phyloP scores from a whole-genome alignment of 2,888 invertebrate species.

The Athripsodes cinereus region DNA sequence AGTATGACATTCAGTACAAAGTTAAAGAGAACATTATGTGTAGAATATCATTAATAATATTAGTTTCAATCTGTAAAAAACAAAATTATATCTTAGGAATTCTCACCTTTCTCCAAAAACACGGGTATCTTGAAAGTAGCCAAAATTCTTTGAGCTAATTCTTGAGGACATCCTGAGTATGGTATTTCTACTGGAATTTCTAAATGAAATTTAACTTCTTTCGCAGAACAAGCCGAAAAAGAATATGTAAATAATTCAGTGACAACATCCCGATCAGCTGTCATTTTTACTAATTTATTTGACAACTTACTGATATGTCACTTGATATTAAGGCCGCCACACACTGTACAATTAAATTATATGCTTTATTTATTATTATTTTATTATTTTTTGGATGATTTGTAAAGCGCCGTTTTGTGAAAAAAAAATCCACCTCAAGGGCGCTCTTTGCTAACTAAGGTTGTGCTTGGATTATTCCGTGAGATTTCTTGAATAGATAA shows the following conservation, averaged over 20 bases:
- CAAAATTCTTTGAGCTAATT: constrained; percentile 60
- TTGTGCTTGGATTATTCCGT: too few relatives aligned
- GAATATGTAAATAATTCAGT: constrained; percentile 39
- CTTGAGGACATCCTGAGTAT: constrained; percentile 51
- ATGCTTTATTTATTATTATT: neutral
- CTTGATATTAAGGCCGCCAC: too few relatives aligned
- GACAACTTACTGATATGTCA: too few relatives aligned
- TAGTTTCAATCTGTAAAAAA: too few relatives aligned
- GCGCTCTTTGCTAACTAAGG: too few relatives aligned
- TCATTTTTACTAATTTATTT: constrained; percentile 33
- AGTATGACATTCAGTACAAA: constrained; percentile 23
- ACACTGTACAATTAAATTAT: neutral
- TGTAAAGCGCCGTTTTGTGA: too few relatives aligned
- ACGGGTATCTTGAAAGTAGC: constrained; percentile 64
- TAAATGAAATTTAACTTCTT: constrained; percentile 47
- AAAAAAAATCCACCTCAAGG: too few relatives aligned
- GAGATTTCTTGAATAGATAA: too few relatives aligned
- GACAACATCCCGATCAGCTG: constrained; percentile 34
- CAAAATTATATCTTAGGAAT: too few relatives aligned
- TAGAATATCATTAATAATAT: too few relatives aligned
- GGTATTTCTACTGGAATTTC: constrained; percentile 60
- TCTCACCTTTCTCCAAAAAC: constrained; percentile 59
- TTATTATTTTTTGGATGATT: neutral
- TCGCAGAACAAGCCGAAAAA: constrained; percentile 54
- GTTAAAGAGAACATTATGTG: too few relatives aligned